Base-by-base conservation (phyloP, 1,140 invertebrate genomes). In the Hyphantria cunea region DNA sequence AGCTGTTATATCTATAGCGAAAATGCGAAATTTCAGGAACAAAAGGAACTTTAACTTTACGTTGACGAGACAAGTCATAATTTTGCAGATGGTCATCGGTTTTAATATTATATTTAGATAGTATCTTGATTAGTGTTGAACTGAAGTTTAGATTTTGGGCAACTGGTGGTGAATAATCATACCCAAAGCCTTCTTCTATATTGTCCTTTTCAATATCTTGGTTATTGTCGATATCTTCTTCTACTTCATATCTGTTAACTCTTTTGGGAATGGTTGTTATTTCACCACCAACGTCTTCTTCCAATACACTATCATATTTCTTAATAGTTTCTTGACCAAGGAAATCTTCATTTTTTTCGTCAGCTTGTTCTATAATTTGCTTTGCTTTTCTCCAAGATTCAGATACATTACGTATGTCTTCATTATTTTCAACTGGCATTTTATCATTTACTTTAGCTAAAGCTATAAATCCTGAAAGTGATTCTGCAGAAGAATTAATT, bases 1-100 rank as follows among this genome's bases (percentile, higher is more conserved):
- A 76, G 77, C 87, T 92, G 72, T 93, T 93, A 67, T 87, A 92
- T 33, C 64, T 65, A 13, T 68, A 45, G 31, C 66, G 67, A 45
- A 58, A 72, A 72, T 64, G 37, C 44, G 53, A 73, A 13, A 64
- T 33, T 25, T 25, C 17, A 3, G 17, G 17, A 5, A 25, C 17
- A 25, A 25, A 25, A 6, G 62, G 56, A 54, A 59, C 72, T 53
- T 64, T 50, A 64, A 51, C 68, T 11, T 74, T 75, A 34, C 64
- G 51, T 4, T 64, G 52, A 10, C 81, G 39, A 0, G 85, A 88
- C 47, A 80, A 33, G 6, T 68, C 71, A 53, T 88, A 86, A 60
- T 88, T 88, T 58, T 69, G 52, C 0, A 84, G 54, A 31, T 70
- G 56, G 50, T 88, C 85, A 53, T 70, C 64, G 0, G 49, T 66